phyloP scores from a whole-genome alignment of 1,140 invertebrate species.

The Papilio aristodemus region DNA sequence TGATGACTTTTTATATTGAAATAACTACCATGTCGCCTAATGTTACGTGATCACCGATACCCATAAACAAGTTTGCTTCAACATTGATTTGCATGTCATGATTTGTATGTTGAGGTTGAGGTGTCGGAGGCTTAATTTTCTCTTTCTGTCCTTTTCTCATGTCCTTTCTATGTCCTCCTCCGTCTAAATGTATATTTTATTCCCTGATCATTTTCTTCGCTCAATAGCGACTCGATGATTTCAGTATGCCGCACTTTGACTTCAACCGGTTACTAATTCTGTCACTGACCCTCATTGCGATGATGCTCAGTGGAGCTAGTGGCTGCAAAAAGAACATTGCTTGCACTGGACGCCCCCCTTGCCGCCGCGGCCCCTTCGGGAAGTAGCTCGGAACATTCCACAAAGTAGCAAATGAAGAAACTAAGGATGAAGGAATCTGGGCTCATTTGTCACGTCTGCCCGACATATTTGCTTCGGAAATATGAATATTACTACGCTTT shows the following conservation, averaged over 20 bases:
- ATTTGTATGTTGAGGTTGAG: no score
- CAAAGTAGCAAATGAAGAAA: not conserved
- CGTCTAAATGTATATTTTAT: no score
- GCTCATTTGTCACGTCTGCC: constrained; percentile 5
- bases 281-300: constrained; percentile 48
- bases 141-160: no score
- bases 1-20: not conserved
- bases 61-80: no score
- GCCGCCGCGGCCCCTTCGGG: constrained; percentile 57
- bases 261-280: constrained; percentile 44
- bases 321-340: constrained; percentile 56
- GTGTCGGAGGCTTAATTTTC: no score
- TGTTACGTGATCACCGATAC: no score
- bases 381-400: constrained; percentile 37
- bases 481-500: constrained; percentile 21
- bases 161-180: no score
- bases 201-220: not conserved
- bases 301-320: constrained; percentile 45
- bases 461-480: constrained; percentile 19
- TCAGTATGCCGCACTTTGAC: constrained; percentile 52
- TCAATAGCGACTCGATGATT: constrained; percentile 20
- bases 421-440: not conserved
- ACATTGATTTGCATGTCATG: no score
- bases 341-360: constrained; percentile 58
- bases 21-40: not conserved